Evolutionary conservation across 2,888 invertebrate genomes (phyloP), one percentile per base, ranked within the genome.

Genomic region (Meghimatium bilineatum): DNA sequence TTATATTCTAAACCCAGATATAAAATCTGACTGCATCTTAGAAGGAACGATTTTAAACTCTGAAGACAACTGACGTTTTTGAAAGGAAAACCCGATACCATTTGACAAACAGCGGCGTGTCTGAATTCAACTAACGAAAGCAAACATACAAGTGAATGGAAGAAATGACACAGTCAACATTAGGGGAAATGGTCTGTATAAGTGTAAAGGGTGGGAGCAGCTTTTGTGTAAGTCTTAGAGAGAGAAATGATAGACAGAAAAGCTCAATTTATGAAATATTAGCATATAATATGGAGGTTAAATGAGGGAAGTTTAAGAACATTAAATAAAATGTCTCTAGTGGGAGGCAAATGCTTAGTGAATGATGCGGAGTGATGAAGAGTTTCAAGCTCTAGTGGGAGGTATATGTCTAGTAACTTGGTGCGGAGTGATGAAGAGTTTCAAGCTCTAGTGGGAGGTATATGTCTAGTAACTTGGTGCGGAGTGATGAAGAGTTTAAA

Each of bases 61-160:
- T 8, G 56, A n/a, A 60, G 2, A 34, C 14, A 56, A 44, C 26
- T n/a, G 23, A 76, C 17, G 23, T 8, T 12, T 52, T 44, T 63
- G 69, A 69, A 69, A 80, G 44, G 52, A 69, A 36, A 75, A 75
- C 75, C 75, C 12, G 75, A 75, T 75, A 75, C 75, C 75, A 32
- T 2, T 75, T 34, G 34, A 34, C 75, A 75, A 75, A 75, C 75
- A 75, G 60, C 20, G 75, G 60, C 56, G 75, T 32, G 75, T 23
- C 75, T 56, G 56, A 56, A 52, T 75, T 75, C 34, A 80, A 52
- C 49, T 52, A 52, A 12, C 63, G 17, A 80, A 29, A 69, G 80
- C 67, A 69, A 69, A 80, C 29, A 80, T 34, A 32, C 23, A 29
- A 52, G 2, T 49, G 44, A 79, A n/a, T 23, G n/a, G 44, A 36